Conservation (phyloP, 2,888 invertebrate genomes). For the Andrena dorsata region DNA sequence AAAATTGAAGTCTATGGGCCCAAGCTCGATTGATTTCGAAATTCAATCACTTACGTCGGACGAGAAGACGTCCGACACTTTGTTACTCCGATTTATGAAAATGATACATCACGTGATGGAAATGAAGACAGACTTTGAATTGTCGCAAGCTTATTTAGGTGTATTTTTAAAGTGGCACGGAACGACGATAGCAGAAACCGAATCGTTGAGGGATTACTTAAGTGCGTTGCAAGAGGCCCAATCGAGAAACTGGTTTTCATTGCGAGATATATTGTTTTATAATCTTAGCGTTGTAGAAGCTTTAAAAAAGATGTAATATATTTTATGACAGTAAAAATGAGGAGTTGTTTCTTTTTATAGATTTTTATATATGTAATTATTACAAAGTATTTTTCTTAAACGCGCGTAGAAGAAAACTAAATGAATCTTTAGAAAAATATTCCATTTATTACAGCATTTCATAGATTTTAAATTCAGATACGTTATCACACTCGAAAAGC, state of each 20-base stretch:
- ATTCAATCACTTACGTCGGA: slow-evolving; percentile 92
- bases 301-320: slow-evolving; percentile 86
- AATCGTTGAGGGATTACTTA: slow-evolving; percentile 87
- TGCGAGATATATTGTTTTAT: slow-evolving; percentile 90
- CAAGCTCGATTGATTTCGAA: slow-evolving; percentile 95
- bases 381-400: neutral
- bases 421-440: slow-evolving; percentile 32
- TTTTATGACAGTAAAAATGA: slow-evolving; percentile 20
- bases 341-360: slow-evolving; percentile 7
- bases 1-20: slow-evolving; percentile 90
- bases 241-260: slow-evolving; percentile 88
- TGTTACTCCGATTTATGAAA: slow-evolving; percentile 92
- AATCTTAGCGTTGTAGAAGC: slow-evolving; percentile 91
- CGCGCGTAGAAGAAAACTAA: neutral
- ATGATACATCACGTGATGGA: slow-evolving; percentile 90
- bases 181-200: slow-evolving; percentile 86
- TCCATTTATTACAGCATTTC: slow-evolving; percentile 45
- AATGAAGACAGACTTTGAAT: slow-evolving; percentile 93
- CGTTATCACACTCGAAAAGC: slow-evolving; percentile 23
- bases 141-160: slow-evolving; percentile 95
- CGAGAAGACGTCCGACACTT: slow-evolving; percentile 89
- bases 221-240: slow-evolving; percentile 87
- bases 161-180: slow-evolving; percentile 94
- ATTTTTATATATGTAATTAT: slow-evolving; percentile 6
- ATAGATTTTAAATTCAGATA: slow-evolving; percentile 19